phyloP scores from a whole-genome alignment of 2,797 vertebrate genomes.

The Poeciliopsis infans region DNA sequence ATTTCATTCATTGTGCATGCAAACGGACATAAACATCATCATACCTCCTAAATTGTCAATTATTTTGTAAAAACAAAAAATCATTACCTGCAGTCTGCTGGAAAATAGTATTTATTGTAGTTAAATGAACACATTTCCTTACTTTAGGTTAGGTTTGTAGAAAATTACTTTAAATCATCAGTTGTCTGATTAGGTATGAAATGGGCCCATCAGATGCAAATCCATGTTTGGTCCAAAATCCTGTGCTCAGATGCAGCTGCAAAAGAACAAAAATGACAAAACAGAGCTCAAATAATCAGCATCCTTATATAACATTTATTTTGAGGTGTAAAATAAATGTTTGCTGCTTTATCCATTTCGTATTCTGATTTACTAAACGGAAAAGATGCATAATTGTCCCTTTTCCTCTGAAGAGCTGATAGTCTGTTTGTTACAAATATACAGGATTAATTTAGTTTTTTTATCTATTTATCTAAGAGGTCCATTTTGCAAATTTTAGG shows the following conservation, averaged over 20 bases:
- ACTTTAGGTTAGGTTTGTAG: neutral
- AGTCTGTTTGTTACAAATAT: neutral
- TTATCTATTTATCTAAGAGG: neutral
- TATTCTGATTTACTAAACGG: neutral
- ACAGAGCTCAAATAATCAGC: neutral
- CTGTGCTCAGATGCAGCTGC: neutral
- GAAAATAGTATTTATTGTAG: neutral
- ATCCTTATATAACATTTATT: neutral
- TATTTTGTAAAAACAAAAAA: neutral
- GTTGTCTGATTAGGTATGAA: neutral
- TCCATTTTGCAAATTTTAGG: neutral
- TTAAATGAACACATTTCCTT: neutral
- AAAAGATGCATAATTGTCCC: neutral
- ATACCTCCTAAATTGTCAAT: neutral
- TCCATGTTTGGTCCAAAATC: neutral
- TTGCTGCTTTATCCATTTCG: neutral
- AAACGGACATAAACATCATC: neutral
- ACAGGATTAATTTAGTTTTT: neutral
- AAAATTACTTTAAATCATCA: neutral
- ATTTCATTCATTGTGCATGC: neutral
- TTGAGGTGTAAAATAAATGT: neutral
- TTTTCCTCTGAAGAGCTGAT: neutral
- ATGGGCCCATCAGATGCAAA: neutral
- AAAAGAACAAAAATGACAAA: neutral
- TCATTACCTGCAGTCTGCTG: neutral